These are phyloP conservation scores for Hoplodrina blanda DNA, from an alignment of 2,888 invertebrate genomes.

Conservation along the genomic window DNA sequence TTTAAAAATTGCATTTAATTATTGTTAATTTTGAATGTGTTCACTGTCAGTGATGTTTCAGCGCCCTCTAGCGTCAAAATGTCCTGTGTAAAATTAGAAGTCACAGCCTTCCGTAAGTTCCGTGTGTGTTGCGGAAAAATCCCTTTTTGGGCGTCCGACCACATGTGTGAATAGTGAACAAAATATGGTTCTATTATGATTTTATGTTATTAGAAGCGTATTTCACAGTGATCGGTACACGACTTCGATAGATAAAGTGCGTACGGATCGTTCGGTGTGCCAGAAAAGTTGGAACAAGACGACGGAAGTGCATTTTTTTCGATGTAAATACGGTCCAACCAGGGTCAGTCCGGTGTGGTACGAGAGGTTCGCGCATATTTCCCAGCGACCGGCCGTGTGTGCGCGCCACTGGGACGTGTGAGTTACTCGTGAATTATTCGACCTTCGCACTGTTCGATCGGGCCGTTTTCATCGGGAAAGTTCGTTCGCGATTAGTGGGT, in stretches of 20 bases:
- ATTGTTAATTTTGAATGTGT: conserved; percentile 73
- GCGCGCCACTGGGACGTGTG: conserved; percentile 74
- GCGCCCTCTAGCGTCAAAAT: conserved; percentile 85
- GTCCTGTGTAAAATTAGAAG: conserved; percentile 88
- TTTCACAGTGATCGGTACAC: conserved; percentile 79
- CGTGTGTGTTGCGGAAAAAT: conserved; percentile 91
- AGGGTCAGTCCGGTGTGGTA: conserved; percentile 89
- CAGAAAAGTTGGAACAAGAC: conserved; percentile 82
- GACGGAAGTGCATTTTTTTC: conserved; percentile 89
- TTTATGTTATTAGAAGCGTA: conserved; percentile 78
- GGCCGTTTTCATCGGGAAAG: conserved; percentile 78
- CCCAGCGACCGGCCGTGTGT: conserved; percentile 73
- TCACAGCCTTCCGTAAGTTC: conserved; percentile 90
- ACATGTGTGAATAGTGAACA: conserved; percentile 92
- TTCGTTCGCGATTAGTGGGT: conserved; percentile 82
- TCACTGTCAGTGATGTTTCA: conserved; percentile 70
- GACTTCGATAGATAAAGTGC: conserved; percentile 80
- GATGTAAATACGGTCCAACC: conserved; percentile 89
- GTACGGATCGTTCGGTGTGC: conserved; percentile 80
- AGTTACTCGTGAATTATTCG: conserved; percentile 75
- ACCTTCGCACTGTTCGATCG: conserved; percentile 82
- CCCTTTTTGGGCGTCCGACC: conserved; percentile 93
- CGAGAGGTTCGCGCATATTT: conserved; percentile 83
- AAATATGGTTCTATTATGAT: conserved; percentile 88
- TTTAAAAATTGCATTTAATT: conserved; percentile 16